phyloP scores from a whole-genome alignment of 2,113 vertebrate species.

The Muntiacus reevesi region DNA sequence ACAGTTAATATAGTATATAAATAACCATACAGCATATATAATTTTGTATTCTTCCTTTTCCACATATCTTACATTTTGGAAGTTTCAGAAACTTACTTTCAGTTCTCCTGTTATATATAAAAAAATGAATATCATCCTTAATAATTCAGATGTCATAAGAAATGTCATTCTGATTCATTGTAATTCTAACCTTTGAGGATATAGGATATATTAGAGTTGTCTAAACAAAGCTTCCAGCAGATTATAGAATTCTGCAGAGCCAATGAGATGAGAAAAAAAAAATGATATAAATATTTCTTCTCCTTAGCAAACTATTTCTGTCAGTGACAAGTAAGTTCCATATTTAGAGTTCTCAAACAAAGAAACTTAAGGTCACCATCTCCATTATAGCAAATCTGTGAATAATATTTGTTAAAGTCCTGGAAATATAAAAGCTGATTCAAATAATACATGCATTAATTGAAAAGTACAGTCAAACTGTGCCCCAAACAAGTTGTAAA shows the following conservation, averaged over 20 bases:
- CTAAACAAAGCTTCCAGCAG: not conserved
- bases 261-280: not conserved
- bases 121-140: slow-evolving; percentile 20
- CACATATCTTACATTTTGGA: not conserved
- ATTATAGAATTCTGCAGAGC: slow-evolving; percentile 27
- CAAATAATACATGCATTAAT: not conserved
- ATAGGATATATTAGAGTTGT: not conserved
- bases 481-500: not conserved
- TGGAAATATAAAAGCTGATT: not conserved
- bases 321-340: not conserved
- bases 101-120: not conserved
- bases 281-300: not conserved
- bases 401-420: not conserved
- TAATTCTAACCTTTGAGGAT: not conserved
- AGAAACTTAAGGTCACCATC: not conserved
- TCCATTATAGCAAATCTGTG: not conserved
- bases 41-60: not conserved
- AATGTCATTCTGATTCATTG: not conserved
- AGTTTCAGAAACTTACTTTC: slow-evolving; percentile 2
- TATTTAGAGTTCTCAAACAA: not conserved
- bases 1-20: not conserved
- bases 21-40: not conserved
- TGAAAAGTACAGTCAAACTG: not conserved
- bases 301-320: not conserved
- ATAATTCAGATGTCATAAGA: not conserved